phyloP scores from a whole-genome alignment of 2,888 invertebrate genomes.

The Drosophila maculinotata region DNA sequence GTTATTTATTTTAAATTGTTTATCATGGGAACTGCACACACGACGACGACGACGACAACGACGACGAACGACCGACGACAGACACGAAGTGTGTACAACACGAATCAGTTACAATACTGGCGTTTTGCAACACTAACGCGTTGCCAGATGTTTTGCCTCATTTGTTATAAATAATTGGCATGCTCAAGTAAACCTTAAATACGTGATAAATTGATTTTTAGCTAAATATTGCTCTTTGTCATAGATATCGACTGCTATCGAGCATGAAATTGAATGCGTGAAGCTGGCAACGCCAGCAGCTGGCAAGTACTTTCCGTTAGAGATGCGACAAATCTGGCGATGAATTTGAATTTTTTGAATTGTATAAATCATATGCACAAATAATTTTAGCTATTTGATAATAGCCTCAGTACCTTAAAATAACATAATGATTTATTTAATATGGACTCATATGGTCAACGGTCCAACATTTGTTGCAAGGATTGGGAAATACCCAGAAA shows the following conservation, averaged over 20 bases:
- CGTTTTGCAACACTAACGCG: conserved; percentile 45
- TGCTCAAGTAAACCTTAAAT: not conserved
- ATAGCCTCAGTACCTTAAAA: not conserved
- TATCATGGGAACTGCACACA: conserved; percentile 74
- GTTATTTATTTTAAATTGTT: conserved; percentile 75
- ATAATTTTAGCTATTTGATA: no score
- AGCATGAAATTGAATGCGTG: not conserved
- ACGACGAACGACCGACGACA: conserved; percentile 58
- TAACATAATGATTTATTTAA: no score
- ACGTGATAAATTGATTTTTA: no score
- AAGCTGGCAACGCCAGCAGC: conserved; percentile 25
- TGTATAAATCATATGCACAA: not conserved
- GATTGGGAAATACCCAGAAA: no score
- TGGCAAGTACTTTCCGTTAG: not conserved
- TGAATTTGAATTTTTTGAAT: not conserved
- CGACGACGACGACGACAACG: conserved; percentile 54
- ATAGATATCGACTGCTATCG: conserved; percentile 1
- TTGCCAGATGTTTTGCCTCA: conserved; percentile 23
- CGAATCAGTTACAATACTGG: conserved; percentile 24
- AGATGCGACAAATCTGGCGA: conserved; percentile 13
- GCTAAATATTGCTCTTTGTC: not conserved
- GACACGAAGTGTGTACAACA: conserved; percentile 61
- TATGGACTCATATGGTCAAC: no score
- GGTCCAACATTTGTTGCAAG: no score
- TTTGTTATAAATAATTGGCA: not conserved